phyloP scores from a whole-genome alignment of 2,113 vertebrate genomes.

The Nesogale talazaci region DNA sequence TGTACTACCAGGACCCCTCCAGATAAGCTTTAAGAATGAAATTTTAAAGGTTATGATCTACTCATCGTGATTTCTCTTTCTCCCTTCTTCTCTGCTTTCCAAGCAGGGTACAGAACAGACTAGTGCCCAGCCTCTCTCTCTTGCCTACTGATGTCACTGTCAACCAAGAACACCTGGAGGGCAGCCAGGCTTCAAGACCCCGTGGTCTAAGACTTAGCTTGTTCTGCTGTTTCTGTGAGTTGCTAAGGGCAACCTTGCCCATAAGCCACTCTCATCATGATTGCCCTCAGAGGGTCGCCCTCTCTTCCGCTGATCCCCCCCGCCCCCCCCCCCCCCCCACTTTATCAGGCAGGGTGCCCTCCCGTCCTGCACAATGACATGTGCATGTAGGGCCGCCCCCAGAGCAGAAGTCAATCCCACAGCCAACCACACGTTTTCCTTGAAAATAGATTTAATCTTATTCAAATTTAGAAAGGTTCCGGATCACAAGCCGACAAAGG shows the following conservation, averaged over 20 bases:
- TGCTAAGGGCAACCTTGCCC: not conserved
- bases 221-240: not conserved
- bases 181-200: not conserved
- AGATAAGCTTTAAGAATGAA: not conserved
- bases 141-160: not conserved
- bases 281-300: not conserved
- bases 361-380: no score
- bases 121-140: not conserved
- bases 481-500: constrained; percentile 61
- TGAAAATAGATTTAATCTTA: constrained; percentile 88
- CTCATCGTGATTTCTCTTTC: not conserved
- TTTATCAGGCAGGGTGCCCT: not conserved
- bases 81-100: not conserved
- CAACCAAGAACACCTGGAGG: not conserved
- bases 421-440: constrained; percentile 67
- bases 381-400: not conserved
- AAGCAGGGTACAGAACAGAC: not conserved
- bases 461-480: constrained; percentile 82
- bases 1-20: no score
- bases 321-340: not conserved
- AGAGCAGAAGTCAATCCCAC: constrained; percentile 51
- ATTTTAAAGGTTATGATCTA: not conserved
- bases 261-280: not conserved
- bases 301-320: not conserved
- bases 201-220: not conserved